Evolutionary conservation across 2,797 vertebrate genomes (phyloP).

Genomic region (Pseudochirops cupreus): DNA sequence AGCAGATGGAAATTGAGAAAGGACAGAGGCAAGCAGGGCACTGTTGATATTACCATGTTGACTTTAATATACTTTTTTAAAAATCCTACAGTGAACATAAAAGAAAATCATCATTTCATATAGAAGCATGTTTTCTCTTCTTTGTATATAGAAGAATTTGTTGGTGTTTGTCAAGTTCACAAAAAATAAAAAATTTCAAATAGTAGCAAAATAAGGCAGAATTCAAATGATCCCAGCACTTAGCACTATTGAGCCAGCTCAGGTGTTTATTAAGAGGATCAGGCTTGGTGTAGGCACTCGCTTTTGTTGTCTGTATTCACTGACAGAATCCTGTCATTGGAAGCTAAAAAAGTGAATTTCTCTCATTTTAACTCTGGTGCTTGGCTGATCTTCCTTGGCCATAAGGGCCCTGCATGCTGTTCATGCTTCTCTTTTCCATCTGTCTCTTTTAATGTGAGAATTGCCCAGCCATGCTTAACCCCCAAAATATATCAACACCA

Average conservation of each 20-base stretch:
- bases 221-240: neutral
- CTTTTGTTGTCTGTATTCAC: neutral
- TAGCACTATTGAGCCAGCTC: neutral
- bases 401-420: neutral
- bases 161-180: neutral
- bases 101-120: neutral
- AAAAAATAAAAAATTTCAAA: neutral
- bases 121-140: neutral
- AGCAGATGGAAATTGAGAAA: neutral
- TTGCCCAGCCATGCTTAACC: neutral
- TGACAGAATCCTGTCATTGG: conserved; percentile 8
- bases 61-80: neutral
- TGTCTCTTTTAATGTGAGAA: conserved; percentile 3
- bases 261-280: neutral
- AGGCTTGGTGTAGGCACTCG: neutral
- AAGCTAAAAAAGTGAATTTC: neutral
- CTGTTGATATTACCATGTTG: neutral
- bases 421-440: neutral
- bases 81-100: neutral
- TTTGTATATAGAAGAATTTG: neutral
- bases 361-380: neutral
- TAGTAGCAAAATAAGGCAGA: neutral
- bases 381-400: neutral
- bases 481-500: neutral
- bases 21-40: neutral